phyloP scores from a whole-genome alignment of 1,140 invertebrate genomes.

The Rhizoglyphus robini region DNA sequence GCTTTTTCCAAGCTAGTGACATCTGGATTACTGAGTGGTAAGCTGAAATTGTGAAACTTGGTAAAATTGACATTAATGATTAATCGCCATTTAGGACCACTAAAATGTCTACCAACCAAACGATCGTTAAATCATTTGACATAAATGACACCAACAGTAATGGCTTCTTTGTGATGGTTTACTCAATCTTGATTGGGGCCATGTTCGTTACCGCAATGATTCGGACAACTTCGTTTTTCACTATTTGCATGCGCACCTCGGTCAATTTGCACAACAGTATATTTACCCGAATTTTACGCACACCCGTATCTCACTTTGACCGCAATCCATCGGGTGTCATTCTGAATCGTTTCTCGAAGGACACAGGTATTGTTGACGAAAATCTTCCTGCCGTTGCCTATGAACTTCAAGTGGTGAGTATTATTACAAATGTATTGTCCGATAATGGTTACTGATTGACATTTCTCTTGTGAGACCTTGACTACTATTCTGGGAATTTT shows the following conservation, averaged over 20 bases:
- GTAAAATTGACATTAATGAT: no score
- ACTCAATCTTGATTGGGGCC: slow-evolving; percentile 31
- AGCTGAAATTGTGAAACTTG: not conserved
- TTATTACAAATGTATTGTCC: no score
- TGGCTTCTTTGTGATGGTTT: slow-evolving; percentile 26
- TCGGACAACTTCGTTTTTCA: slow-evolving; percentile 55
- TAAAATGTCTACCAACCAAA: slow-evolving; percentile 12
- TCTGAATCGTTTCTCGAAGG: slow-evolving; percentile 28
- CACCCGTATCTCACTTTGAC: slow-evolving; percentile 75
- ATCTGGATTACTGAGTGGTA: slow-evolving; percentile 15
- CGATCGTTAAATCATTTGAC: not conserved
- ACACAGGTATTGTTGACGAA: slow-evolving; percentile 27
- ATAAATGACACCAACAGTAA: not conserved
- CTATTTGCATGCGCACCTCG: slow-evolving; percentile 60
- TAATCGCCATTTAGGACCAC: not conserved
- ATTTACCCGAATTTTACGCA: slow-evolving; percentile 60
- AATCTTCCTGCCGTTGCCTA: slow-evolving; percentile 54
- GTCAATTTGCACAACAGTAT: slow-evolving; percentile 62
- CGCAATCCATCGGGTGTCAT: slow-evolving; percentile 50
- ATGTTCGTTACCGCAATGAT: slow-evolving; percentile 34
- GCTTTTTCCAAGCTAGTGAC: slow-evolving; percentile 7
- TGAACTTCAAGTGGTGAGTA: slow-evolving; percentile 59
- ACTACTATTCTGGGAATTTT: slow-evolving; percentile 57
- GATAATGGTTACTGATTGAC: not conserved
- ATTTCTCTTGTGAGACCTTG: slow-evolving; percentile 33